These are phyloP conservation scores for Drosophila leontia DNA, from an alignment of 1,140 invertebrate genomes.

Conservation along the genomic window DNA sequence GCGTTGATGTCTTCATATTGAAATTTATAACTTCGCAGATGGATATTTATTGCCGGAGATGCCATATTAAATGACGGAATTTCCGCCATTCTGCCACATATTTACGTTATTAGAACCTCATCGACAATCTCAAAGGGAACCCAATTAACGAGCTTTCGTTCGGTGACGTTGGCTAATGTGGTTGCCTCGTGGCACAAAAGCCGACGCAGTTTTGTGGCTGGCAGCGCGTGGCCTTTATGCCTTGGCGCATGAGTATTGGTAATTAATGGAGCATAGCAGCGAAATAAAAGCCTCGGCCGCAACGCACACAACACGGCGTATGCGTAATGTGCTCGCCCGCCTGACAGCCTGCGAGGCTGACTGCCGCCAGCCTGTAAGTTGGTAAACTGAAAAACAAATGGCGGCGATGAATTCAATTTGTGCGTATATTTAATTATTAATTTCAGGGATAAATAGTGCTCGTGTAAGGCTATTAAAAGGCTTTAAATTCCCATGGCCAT, in stretches of 20 bases:
- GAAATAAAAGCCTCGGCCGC: conserved; percentile 50
- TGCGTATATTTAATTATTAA: conserved; percentile 70
- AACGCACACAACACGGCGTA: conserved; percentile 57
- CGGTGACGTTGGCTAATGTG: conserved; percentile 57
- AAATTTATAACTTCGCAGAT: conserved; percentile 62
- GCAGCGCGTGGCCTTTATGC: conserved; percentile 63
- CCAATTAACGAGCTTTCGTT: conserved; percentile 67
- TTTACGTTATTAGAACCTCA: conserved; percentile 63
- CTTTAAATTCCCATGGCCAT: conserved; percentile 60
- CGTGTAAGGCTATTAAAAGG: conserved; percentile 55
- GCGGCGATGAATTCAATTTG: conserved; percentile 67
- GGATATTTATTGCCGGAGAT: conserved; percentile 57
- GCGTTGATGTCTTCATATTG: conserved; percentile 66
- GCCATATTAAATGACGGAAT: conserved; percentile 50
- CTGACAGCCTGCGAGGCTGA: background rate
- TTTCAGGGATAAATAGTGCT: conserved; percentile 39
- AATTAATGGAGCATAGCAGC: conserved; percentile 56
- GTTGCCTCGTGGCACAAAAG: conserved; percentile 37
- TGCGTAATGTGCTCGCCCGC: conserved; percentile 58
- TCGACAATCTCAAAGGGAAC: conserved; percentile 23
- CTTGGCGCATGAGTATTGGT: conserved; percentile 67
- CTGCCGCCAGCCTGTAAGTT: conserved; percentile 6
- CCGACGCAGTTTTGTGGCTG: conserved; percentile 63
- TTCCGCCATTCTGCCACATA: conserved; percentile 32
- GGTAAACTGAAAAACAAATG: conserved; percentile 28